Conservation (phyloP, 2,888 invertebrate genomes). For the Euzetes globulus region DNA sequence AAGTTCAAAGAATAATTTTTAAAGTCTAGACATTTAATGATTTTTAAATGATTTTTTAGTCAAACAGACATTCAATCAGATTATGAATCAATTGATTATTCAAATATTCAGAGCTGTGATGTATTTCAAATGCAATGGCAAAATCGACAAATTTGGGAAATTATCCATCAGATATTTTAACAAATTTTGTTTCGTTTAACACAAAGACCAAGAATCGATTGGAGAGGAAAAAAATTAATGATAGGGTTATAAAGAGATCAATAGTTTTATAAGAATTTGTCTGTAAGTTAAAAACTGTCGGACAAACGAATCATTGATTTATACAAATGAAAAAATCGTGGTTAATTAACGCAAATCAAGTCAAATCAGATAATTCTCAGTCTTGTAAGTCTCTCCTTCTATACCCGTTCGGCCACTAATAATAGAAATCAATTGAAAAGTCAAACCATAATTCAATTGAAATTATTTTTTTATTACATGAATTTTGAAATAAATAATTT, state of each 20-base stretch:
- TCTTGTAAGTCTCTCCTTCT: no score
- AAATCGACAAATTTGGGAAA: no score
- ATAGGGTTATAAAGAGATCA: neutral
- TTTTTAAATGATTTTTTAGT: no score
- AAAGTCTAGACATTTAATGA: neutral
- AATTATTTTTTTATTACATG: no score
- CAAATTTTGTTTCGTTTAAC: no score
- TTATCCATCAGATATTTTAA: no score
- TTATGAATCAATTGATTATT: neutral
- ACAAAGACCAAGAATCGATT: neutral
- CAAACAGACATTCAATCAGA: neutral
- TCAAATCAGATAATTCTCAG: no score
- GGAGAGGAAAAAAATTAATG: neutral
- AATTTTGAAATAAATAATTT: no score
- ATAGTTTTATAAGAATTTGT: neutral
- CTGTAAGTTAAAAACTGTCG: neutral
- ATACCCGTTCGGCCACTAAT: no score
- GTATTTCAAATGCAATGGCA: no score
- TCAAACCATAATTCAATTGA: no score
- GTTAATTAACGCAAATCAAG: neutral
- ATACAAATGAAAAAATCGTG: neutral
- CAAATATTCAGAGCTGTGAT: neutral
- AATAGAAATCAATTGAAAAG: no score
- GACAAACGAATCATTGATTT: neutral
- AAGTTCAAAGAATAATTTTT: neutral